Evolutionary conservation across 2,113 vertebrate genomes (phyloP).

Genomic region (Prionailurus bengalensis): DNA sequence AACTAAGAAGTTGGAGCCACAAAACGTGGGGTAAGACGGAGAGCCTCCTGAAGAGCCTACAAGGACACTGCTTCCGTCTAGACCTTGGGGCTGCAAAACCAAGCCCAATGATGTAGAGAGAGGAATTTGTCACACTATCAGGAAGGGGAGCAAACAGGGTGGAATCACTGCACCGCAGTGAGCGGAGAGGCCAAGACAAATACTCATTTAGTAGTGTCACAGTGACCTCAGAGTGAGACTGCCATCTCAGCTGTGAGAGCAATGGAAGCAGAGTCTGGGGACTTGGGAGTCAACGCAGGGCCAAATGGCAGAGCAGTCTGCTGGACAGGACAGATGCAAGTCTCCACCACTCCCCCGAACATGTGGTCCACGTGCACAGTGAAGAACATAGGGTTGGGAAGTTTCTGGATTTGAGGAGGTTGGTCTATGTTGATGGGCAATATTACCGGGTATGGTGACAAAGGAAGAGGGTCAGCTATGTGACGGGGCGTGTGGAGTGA

Average conservation of each 20-base stretch:
- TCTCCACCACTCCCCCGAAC: accelerated
- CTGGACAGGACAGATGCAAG: accelerated
- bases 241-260: background rate
- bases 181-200: background rate
- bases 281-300: background rate
- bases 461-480: background rate
- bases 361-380: background rate
- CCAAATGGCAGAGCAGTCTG: no score
- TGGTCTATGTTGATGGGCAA: background rate
- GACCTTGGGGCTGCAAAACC: background rate
- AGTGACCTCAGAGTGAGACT: background rate
- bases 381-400: background rate
- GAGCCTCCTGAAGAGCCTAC: background rate
- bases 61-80: background rate
- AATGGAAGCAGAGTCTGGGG: no score
- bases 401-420: background rate
- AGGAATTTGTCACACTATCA: background rate
- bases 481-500: accelerated
- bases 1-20: background rate
- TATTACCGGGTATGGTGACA: background rate
- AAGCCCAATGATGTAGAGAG: background rate
- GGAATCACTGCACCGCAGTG: background rate
- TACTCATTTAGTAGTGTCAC: background rate
- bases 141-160: background rate
- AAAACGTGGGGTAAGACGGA: background rate